These are phyloP conservation scores for Monodelphis domestica DNA, from an alignment of 2,797 vertebrate genomes.

Conservation along the genomic window DNA sequence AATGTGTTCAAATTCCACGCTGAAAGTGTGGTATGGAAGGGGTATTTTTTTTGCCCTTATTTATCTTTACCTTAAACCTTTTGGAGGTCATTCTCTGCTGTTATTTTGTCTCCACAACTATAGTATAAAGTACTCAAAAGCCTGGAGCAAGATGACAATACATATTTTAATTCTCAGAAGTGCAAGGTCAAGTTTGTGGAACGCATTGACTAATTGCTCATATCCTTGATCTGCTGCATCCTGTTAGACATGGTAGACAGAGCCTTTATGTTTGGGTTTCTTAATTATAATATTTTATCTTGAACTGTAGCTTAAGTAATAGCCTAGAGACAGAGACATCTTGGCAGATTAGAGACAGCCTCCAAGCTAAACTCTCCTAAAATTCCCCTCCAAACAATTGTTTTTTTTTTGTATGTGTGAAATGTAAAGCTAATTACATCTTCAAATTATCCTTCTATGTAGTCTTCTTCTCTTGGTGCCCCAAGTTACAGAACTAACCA, in stretches of 20 bases:
- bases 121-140: neutral
- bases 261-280: constrained; percentile 58
- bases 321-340: neutral
- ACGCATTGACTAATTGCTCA: constrained; percentile 65
- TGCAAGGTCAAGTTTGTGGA: constrained; percentile 37
- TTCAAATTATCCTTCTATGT: too few species aligned
- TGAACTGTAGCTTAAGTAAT: constrained; percentile 68
- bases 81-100: neutral
- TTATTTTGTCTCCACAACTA: neutral
- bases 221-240: constrained; percentile 66
- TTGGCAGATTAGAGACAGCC: too few species aligned
- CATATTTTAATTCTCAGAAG: neutral
- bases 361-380: too few species aligned
- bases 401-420: too few species aligned
- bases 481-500: too few species aligned
- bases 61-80: neutral
- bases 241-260: constrained; percentile 60
- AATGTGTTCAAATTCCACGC: neutral
- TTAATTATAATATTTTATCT: constrained; percentile 78
- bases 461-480: too few species aligned
- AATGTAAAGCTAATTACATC: too few species aligned
- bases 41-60: neutral
- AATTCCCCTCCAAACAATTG: too few species aligned
- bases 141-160: neutral
- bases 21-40: neutral